phyloP scores from a whole-genome alignment of 2,888 invertebrate genomes.

The Conistra vaccinii region DNA sequence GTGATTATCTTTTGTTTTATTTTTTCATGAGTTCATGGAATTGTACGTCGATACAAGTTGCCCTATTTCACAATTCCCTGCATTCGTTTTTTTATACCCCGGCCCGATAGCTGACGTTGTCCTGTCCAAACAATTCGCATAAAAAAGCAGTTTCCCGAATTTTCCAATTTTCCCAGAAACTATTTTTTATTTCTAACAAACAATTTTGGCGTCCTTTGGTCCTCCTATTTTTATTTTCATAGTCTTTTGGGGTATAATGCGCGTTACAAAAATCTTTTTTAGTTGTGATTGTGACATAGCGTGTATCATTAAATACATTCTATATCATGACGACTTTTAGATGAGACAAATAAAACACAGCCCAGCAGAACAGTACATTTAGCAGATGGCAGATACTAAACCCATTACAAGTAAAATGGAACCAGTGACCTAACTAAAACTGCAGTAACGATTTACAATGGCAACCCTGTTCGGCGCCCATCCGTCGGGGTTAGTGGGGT shows the following conservation, averaged over 20 bases:
- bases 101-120: too few species aligned
- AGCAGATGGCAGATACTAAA: background rate
- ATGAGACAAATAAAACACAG: background rate
- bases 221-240: background rate
- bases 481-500: slow-evolving; percentile 83
- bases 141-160: too few species aligned
- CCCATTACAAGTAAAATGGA: slow-evolving; percentile 23
- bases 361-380: slow-evolving; percentile 5
- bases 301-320: background rate
- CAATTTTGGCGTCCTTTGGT: background rate
- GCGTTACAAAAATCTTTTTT: background rate
- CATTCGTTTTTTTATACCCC: slow-evolving; percentile 15
- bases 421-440: slow-evolving; percentile 62
- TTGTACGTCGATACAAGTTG: slow-evolving; percentile 33
- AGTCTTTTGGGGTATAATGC: background rate
- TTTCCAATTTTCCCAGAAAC: too few species aligned
- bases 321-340: background rate
- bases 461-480: slow-evolving; percentile 72
- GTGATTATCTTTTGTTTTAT: slow-evolving; percentile 49
- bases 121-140: too few species aligned
- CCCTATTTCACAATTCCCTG: slow-evolving; percentile 37
- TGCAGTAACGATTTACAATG: slow-evolving; percentile 58
- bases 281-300: too few species aligned
- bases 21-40: slow-evolving; percentile 42
- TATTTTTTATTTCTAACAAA: background rate